Conservation (phyloP, 2,797 vertebrate species). For the Hylomyscus alleni region DNA sequence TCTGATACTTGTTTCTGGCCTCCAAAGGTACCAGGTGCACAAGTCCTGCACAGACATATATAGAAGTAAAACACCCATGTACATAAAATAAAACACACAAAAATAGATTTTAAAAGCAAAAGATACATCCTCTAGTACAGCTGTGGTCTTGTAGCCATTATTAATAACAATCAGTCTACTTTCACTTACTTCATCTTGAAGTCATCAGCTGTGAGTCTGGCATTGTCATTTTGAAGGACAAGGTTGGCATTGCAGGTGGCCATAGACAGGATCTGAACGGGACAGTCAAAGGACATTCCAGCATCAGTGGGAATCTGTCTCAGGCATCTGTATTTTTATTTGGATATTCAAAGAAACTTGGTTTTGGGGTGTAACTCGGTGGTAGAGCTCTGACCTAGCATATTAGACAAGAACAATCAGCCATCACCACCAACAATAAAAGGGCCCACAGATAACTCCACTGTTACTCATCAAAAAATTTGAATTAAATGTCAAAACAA, state of each 20-base stretch:
- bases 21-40: background rate
- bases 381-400: background rate
- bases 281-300: background rate
- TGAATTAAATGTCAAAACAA: constrained; percentile 4
- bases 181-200: constrained; percentile 86
- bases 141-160: background rate
- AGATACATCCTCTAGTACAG: background rate
- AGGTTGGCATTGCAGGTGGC: constrained; percentile 71
- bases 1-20: background rate
- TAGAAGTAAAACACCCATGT: background rate
- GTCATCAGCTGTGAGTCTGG: constrained; percentile 83
- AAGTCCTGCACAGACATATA: background rate
- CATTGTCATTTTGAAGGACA: constrained; percentile 82
- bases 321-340: background rate
- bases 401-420: background rate
- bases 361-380: background rate
- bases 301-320: background rate
- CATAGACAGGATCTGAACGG: constrained; percentile 73
- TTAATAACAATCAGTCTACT: background rate
- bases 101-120: constrained; percentile 34
- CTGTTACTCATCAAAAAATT: background rate
- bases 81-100: background rate
- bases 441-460: background rate
- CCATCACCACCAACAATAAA: constrained; percentile 5
- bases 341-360: background rate